Base-by-base conservation (phyloP, 2,888 invertebrate genomes). In the Dasypogon diadema region DNA sequence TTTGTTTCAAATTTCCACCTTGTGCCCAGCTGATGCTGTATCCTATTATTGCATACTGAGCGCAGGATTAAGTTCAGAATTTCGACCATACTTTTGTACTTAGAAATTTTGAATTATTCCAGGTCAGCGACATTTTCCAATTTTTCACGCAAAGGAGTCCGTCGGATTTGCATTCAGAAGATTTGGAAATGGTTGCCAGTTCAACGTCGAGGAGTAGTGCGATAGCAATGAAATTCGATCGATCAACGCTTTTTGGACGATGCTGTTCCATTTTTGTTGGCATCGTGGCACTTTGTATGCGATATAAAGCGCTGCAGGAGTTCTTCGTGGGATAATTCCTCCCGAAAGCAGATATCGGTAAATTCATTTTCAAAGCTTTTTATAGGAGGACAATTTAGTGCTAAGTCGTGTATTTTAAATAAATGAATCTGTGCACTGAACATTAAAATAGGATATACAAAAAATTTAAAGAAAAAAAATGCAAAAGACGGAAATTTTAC, bases 51-150 rank as follows among this genome's bases (percentile, higher is more conserved):
- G n/a, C 1, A 42, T 42, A 42, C 42, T 30, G 30, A 30, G 12
- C n/a, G 42, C 42, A 12, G 58, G 14, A 48, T 74, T 58, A 63
- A 63, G 37, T 34, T 22, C 55, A 10, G 26, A 46, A 63, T 60
- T 48, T 30, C 48, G 48, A 24, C 14, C 24, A 48, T 70, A 24
- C 30, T 30, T 54, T 54, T 16, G 37, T 55, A 56, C 42, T 73
- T 56, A 56, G 73, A 56, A 24, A 65, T 65, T 73, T 30, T 56
- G 42, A 60, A 63, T 74, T 54, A 63, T 74, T 74, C 63, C 87
- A 90, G 90, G 91, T 91, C 73, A 92, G 92, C 83, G 92, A 92
- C 82, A 90, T 91, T 78, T 92, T 92, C 87, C 91, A 91, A 83
- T 92, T 92, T 86, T 91, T 89, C 85, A 90, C 90, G 0, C 85